These are phyloP conservation scores for Thymallus thymallus DNA, from an alignment of 2,113 vertebrate genomes.

Conservation along the genomic window DNA sequence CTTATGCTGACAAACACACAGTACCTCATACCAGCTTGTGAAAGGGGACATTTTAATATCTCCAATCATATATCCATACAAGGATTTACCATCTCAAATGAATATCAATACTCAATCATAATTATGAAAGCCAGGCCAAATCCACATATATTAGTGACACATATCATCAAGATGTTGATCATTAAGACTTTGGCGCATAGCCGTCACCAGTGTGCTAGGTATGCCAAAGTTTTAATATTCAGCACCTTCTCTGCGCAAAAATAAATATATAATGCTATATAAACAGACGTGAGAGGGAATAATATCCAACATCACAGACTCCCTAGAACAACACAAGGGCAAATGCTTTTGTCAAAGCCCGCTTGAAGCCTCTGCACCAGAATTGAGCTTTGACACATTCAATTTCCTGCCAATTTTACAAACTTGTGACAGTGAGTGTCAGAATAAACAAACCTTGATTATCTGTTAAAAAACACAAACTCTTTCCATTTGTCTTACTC, in stretches of 20 bases:
- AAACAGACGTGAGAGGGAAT: conserved; percentile 78
- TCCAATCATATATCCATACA: conserved; percentile 39
- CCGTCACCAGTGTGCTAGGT: conserved; percentile 42
- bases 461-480: conserved; percentile 54
- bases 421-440: conserved; percentile 64
- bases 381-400: conserved; percentile 73
- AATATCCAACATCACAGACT: conserved; percentile 70
- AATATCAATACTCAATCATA: conserved; percentile 27
- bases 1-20: conserved; percentile 42
- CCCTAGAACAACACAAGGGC: conserved; percentile 63
- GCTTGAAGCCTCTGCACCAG: conserved; percentile 63
- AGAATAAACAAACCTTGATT: conserved; percentile 48
- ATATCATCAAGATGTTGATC: conserved; percentile 56
- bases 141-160: conserved; percentile 49
- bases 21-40: conserved; percentile 37
- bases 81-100: conserved; percentile 30
- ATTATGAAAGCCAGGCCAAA: conserved; percentile 59
- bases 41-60: conserved; percentile 47
- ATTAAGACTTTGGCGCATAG: conserved; percentile 42
- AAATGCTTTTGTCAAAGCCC: conserved; percentile 63
- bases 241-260: conserved; percentile 58
- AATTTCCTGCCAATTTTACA: conserved; percentile 76
- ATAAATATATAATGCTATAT: conserved; percentile 75
- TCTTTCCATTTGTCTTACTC: conserved; percentile 52
- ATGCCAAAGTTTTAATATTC: conserved; percentile 73